Base-by-base conservation (phyloP, 1,140 invertebrate species). In the Dufourea novaeangliae region DNA sequence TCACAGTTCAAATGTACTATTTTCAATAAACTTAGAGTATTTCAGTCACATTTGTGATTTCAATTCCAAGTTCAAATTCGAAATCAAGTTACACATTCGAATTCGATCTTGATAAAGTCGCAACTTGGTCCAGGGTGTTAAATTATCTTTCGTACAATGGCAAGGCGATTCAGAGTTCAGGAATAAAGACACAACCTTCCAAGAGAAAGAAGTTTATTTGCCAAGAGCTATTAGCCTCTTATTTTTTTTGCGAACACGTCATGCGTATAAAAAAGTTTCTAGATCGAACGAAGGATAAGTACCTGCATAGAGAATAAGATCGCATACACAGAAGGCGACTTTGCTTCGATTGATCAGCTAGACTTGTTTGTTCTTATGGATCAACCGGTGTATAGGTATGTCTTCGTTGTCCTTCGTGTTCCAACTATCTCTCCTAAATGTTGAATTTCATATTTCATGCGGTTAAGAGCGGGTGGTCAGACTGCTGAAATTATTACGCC, bases 201-300 rank as follows among this genome's bases (percentile, higher is more conserved):
- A 8, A 0, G 22, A 10, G 2, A n/a, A 44, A 34, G 17, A 68
- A n/a, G 22, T 68, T 68, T n/a, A 1, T 20, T 12, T 27, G 25
- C n/a, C 2, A 25, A 56, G 11, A 56, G 17, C 12, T 57, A 12
- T 57, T 32, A 57, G 54, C 7, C 12, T 54, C 14, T 44, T 22
- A 25, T 29, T 14, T 54, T 22, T 46, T 20, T 54, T 22, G 54
- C 32, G 57, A 52, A 86, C 84, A 82, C 83, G 84, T 85, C 76
- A 86, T 67, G 39, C 39, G 25, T 61, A 44, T 12, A 20, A 62
- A 77, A 50, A 86, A 86, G 39, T 85, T 85, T 61, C 3, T 34
- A 37, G 12, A 20, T 70, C 6, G 59, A 79, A 77, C 78, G 75
- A 85, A 85, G 83, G 83, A 80, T 85, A 80, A n/a, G n/a, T n/a